Base-by-base conservation (phyloP, 35 echinoderm and acorn worm genomes). In the Anneissia japonica region DNA sequence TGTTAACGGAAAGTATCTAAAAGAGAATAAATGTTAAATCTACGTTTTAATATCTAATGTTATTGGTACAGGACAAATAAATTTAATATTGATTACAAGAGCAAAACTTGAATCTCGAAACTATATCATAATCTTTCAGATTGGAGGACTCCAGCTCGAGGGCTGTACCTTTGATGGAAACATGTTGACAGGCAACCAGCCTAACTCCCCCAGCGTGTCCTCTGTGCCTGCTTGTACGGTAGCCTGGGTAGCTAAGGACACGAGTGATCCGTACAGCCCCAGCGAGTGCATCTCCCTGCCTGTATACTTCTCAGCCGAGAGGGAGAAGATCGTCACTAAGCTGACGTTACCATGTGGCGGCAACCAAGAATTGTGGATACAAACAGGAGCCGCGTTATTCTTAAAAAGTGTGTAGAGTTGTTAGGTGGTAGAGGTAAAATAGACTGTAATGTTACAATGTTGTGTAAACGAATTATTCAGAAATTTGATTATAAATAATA, bases 301-400 rank as follows among this genome's bases (percentile, higher is more conserved):
- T 36, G 92, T 99, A 1, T 99, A 99, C 89, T 99, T 88, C 89
- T 94, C 82, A 17, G 85, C 90, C 32, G 85, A 89, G 45, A 78
- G 96, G 35, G 96, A 99, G 73, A 99, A 99, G 87, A 94, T 99
- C n/a, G 96, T 99, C 21, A 94, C 96, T 38, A 83, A 99, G 31
- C 92, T 99, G 9, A 86, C 76, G 10, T 12, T 99, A 73, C 96
- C 96, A 0, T 94, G 96, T 85, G 81, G 87, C 33, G 82, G 86
- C 30, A 85, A 83, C 28, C 88, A 99, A 39, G 86, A 99, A 45
- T 82, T 89, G 34, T 99, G 96, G 96, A 81, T 99, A 36, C 96
- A 99, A 56, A 94, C 92, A 30, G 96, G 96, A 36, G 96, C 96
- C 73, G 88, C 96, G 4, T 79, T 99, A 23, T 99, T 97, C 88